These are phyloP conservation scores for crab-eating macaque (Macaca fascicularis) DNA, from an alignment of 2,113 vertebrate species.

Conservation along the genomic window DNA sequence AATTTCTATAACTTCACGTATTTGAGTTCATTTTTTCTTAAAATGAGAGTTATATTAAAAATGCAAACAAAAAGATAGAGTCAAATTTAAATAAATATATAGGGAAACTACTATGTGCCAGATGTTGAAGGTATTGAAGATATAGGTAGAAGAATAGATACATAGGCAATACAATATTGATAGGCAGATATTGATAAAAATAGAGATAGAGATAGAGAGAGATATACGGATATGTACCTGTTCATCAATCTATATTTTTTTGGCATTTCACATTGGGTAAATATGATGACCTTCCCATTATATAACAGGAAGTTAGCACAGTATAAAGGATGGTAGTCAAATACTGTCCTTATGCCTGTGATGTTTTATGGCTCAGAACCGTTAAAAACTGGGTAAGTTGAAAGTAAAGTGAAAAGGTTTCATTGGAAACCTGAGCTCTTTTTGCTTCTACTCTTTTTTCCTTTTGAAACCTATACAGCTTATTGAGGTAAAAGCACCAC, in stretches of 20 bases:
- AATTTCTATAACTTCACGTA: neutral
- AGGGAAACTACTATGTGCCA: neutral
- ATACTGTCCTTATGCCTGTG: neutral
- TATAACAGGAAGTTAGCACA: neutral
- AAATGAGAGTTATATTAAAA: neutral
- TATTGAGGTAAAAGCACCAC: neutral
- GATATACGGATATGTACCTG: neutral
- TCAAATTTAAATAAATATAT: neutral
- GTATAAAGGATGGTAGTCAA: neutral
- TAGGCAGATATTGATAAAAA: neutral
- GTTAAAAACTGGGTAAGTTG: neutral
- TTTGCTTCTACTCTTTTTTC: neutral
- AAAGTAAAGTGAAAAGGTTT: neutral
- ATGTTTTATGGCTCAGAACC: neutral
- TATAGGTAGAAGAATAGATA: neutral
- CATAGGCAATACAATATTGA: neutral
- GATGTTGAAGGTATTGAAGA: neutral
- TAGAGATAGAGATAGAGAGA: neutral
- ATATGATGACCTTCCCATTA: neutral
- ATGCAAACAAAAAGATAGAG: neutral
- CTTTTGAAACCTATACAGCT: neutral
- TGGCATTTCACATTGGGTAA: neutral
- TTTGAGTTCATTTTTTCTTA: conserved; percentile 6
- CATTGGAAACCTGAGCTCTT: neutral
- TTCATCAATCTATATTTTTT: neutral